A percentile compares a stretch with the other conserved stretches of the same genome.
phyloP scores from a whole-genome alignment of 2,113 vertebrate genomes.

The Perca schrenkii region DNA sequence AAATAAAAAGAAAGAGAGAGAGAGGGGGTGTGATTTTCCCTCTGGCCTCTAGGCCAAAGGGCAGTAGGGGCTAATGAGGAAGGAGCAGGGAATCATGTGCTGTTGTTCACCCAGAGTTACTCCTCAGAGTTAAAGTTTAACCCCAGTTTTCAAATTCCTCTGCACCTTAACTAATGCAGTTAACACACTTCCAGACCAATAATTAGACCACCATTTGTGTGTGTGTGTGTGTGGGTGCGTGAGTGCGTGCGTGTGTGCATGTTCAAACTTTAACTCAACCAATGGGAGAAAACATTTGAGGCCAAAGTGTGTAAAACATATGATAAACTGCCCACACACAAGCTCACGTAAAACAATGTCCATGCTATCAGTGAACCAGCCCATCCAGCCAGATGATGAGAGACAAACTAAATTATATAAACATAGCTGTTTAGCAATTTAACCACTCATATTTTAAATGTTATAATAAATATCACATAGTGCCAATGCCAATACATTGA shows the following conservation, averaged over 20 bases:
- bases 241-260: neutral
- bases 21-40: conserved; percentile 1
- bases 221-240: neutral
- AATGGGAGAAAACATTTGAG: too few relatives aligned
- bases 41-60: conserved; percentile 77
- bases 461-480: neutral
- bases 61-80: conserved; percentile 74
- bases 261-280: too few relatives aligned
- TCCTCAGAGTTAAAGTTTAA: conserved; percentile 81
- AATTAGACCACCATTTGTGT: neutral
- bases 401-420: neutral
- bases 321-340: neutral
- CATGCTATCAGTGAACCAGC: neutral
- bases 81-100: conserved; percentile 73
- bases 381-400: neutral
- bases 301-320: neutral
- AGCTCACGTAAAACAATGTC: neutral
- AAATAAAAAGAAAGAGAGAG: conserved; percentile 5
- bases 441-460: neutral
- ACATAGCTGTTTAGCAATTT: neutral
- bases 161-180: conserved; percentile 63
- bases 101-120: conserved; percentile 54
- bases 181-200: conserved; percentile 28
- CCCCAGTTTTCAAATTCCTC: conserved; percentile 75
- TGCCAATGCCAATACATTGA: neutral